These are phyloP conservation scores for Clupea harengus DNA, from an alignment of 2,113 vertebrate genomes.

Conservation along the genomic window DNA sequence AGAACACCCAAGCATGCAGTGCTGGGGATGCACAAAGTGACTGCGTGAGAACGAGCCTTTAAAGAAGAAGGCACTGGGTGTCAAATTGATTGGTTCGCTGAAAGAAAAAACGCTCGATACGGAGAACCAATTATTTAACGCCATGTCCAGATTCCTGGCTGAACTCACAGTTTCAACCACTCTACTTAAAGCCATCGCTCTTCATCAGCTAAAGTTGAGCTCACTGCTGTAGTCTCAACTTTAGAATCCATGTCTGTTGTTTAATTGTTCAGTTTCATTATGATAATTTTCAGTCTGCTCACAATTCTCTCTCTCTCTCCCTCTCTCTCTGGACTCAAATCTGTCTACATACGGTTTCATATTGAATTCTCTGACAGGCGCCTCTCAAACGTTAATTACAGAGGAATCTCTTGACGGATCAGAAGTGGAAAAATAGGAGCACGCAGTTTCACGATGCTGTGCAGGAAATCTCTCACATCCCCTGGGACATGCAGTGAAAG, in stretches of 20 bases:
- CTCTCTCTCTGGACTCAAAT: neutral
- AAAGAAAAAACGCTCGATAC: no score
- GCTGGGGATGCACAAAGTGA: no score
- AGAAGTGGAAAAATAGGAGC: neutral
- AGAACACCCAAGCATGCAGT: neutral
- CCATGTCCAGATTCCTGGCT: neutral
- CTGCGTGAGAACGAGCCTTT: no score
- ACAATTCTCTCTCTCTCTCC: neutral
- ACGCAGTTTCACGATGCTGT: neutral
- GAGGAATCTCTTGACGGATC: neutral
- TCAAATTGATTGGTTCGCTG: no score
- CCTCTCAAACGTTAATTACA: conserved; percentile 12
- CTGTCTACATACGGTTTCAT: neutral
- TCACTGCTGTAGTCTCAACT: neutral
- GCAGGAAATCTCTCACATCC: neutral
- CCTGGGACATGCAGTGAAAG: neutral
- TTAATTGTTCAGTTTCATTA: neutral
- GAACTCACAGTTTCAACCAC: neutral
- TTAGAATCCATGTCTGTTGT: neutral
- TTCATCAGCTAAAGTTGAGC: no score
- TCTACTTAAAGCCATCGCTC: neutral
- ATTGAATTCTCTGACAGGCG: neutral
- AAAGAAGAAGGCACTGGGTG: no score
- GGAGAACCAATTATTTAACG: neutral
- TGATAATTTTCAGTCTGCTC: neutral